phyloP scores from a whole-genome alignment of 2,888 invertebrate species.

The Theristus sp. region DNA sequence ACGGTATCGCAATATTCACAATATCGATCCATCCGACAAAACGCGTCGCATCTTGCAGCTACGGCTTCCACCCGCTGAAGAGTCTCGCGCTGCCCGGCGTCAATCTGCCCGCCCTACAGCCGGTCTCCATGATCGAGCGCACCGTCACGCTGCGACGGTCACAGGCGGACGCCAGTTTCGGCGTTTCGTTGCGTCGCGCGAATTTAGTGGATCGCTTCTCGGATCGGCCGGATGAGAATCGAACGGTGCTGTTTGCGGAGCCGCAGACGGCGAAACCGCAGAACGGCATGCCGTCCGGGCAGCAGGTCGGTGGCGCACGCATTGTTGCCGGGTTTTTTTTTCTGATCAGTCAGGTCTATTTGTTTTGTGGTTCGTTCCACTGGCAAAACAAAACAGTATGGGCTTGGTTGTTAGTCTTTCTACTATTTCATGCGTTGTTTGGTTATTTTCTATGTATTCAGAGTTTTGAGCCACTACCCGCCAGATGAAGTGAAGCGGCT shows the following conservation, averaged over 20 bases:
- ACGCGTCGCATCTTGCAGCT: background rate
- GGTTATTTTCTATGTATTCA: background rate
- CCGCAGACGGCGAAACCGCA: background rate
- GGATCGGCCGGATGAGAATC: background rate
- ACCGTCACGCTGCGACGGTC: constrained; percentile 47
- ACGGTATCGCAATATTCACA: too few species aligned
- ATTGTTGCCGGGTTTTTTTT: constrained; percentile 62
- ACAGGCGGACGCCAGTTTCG: constrained; percentile 68
- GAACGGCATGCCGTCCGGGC: background rate
- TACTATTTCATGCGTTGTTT: too few species aligned
- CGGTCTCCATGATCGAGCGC: constrained; percentile 35
- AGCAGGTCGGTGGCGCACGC: too few species aligned
- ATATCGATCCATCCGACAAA: too few species aligned
- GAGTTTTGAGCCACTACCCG: background rate
- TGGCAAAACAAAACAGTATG: too few species aligned
- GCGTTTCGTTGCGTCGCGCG: constrained; percentile 55
- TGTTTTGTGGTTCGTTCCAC: too few species aligned
- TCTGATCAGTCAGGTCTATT: too few species aligned
- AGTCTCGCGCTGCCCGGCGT: background rate
- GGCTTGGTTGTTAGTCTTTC: too few species aligned
- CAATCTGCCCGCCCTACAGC: background rate
- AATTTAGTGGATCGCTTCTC: background rate
- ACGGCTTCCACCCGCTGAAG: background rate
- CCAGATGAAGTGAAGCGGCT: too few species aligned
- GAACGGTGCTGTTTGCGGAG: background rate